Conservation (phyloP, 2,888 invertebrate genomes). For the Caenorhabditis parvicauda region DNA sequence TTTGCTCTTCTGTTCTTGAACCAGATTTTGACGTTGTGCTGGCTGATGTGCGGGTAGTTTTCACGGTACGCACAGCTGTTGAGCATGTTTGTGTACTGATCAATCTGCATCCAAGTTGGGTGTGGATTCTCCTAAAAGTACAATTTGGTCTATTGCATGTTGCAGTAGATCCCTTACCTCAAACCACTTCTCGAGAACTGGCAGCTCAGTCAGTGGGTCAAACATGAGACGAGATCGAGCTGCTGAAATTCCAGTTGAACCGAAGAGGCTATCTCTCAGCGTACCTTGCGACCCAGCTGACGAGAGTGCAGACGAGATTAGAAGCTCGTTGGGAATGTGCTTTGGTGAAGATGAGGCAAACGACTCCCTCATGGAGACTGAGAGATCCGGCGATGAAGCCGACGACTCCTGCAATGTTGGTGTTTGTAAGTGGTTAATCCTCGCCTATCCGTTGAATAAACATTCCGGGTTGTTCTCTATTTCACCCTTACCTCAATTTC, state of each 20-base stretch:
- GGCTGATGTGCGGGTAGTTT: constrained; percentile 95
- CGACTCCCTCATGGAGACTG: constrained; percentile 28
- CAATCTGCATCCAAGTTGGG: constrained; percentile 93
- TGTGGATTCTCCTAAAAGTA: constrained; percentile 83
- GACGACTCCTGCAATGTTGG: constrained; percentile 41
- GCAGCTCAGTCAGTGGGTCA: constrained; percentile 94
- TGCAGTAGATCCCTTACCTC: constrained; percentile 64
- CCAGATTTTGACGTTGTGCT: constrained; percentile 99
- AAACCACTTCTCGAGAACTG: constrained; percentile 75
- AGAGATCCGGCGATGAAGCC: constrained; percentile 50
- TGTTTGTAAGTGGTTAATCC: background rate
- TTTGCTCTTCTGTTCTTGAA: constrained; percentile 89
- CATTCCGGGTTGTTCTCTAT: background rate
- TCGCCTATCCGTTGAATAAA: background rate
- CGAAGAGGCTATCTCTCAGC: background rate
- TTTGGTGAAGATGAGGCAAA: constrained; percentile 39
- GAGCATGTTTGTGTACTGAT: constrained; percentile 94
- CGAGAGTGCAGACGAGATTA: constrained; percentile 17
- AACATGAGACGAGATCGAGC: constrained; percentile 92
- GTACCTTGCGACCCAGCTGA: constrained; percentile 20
- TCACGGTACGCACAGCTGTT: constrained; percentile 91
- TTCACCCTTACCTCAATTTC: background rate
- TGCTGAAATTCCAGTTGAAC: too few relatives aligned
- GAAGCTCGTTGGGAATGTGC: constrained; percentile 20
- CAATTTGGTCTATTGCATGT: background rate